These are phyloP conservation scores for Hypomecis atomaria DNA, from an alignment of 2,888 invertebrate species.

Conservation along the genomic window DNA sequence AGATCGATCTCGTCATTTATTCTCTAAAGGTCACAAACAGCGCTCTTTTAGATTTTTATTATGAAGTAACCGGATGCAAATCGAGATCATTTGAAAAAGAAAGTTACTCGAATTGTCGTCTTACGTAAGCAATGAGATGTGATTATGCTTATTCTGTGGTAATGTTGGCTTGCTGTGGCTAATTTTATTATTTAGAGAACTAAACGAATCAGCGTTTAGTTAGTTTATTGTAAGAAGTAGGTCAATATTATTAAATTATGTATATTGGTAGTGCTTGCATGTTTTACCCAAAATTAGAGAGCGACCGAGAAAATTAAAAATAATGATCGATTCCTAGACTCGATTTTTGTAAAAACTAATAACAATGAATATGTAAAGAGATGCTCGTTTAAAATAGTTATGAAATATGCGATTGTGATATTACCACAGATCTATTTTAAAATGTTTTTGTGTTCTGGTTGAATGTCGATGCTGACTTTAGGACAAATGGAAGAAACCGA, in stretches of 20 bases:
- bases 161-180: not conserved
- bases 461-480: not conserved
- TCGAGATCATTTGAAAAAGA: conserved; percentile 13
- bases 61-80: conserved; percentile 11
- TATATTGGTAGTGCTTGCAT: too few species aligned
- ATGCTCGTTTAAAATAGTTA: not conserved
- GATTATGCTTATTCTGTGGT: conserved; percentile 6
- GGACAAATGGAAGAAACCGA: not conserved
- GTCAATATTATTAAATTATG: too few species aligned
- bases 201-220: not conserved
- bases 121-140: conserved; percentile 10
- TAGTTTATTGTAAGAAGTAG: too few species aligned
- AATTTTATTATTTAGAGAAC: not conserved
- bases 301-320: too few species aligned
- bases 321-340: too few species aligned
- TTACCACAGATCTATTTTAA: not conserved
- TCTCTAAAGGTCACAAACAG: not conserved
- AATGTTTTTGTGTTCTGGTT: not conserved
- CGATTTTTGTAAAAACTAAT: too few species aligned
- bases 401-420: not conserved
- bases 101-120: conserved; percentile 13
- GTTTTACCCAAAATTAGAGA: too few species aligned
- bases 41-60: not conserved
- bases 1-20: not conserved
- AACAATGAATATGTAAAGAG: too few species aligned